Conservation (phyloP, 2,797 vertebrate species). For the Oceanodroma leucorhoa region DNA sequence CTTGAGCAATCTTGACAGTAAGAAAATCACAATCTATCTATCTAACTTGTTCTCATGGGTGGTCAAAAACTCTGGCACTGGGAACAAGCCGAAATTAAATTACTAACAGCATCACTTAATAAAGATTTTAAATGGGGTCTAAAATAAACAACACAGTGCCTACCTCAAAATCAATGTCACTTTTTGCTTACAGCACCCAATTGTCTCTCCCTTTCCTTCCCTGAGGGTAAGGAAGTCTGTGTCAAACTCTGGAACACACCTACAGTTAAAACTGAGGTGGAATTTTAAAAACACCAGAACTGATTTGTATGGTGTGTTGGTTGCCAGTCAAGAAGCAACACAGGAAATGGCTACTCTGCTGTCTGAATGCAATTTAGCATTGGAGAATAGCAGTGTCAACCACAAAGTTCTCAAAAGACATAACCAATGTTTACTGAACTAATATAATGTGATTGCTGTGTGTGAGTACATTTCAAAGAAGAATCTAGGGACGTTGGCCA, state of each 20-base stretch:
- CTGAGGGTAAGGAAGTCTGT: neutral
- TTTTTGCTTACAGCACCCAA: neutral
- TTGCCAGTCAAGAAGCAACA: neutral
- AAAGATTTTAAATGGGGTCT: neutral
- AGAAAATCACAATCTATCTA: neutral
- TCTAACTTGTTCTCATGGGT: neutral
- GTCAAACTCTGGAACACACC: neutral
- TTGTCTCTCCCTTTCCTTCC: neutral
- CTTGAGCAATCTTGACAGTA: neutral
- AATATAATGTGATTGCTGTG: neutral
- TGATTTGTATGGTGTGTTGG: neutral
- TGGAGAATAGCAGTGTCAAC: neutral
- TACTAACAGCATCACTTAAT: neutral
- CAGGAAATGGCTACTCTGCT: neutral
- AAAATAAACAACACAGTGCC: neutral
- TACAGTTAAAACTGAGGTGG: neutral
- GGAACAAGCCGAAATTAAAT: neutral
- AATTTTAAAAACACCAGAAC: neutral
- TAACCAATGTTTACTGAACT: neutral
- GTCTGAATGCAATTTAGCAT: neutral
- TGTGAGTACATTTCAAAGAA: neutral
- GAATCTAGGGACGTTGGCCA: neutral
- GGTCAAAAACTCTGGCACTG: neutral
- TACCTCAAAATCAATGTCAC: neutral
- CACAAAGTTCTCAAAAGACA: neutral